Base-by-base conservation (phyloP, 2,888 invertebrate genomes). In the Diarsia dahlii region DNA sequence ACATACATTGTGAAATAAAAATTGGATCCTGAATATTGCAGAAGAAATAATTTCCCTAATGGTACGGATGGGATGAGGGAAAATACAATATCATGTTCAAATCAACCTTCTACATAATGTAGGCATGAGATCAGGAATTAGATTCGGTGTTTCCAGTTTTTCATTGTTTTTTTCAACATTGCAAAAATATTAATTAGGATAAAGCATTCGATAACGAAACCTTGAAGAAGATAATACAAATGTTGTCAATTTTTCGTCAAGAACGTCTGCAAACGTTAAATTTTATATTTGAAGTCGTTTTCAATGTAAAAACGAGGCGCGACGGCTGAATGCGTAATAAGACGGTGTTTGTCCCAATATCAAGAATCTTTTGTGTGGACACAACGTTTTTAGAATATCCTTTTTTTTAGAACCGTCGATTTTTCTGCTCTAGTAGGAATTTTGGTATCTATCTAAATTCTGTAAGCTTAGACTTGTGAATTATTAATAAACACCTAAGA, bases 51-150 rank as follows among this genome's bases (percentile, higher is more conserved):
- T 74, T 74, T 39, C 46, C 68, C 20, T 56, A 78, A 60, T 69
- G 56, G 54, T 46, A 56, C 23, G 4, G 15, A 50, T 28, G 23
- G 50, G 56, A 58, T 68, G 64, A 50, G 54, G 39, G 18, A 68
- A 80, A 76, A 39, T 54, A 78, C 46, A 66, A 69, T 66, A 52
- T 62, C 62, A 65, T 56, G 10, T 64, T 63, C 50, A 52, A 28
- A 60, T 58, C 34, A 28, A 50, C 54, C 39, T 64, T 28, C 18
- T 28, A 48, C 18, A 65, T 82, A 71, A 70, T 10, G 28, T 71
- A 52, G 70, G 71, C 56, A 73, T 67, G 69, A 68, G 63, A 76
- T 76, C 66, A 58, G 58, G 70, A 82, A 82, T 70, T 62, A 80
- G 46, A 80, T 76, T 71, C 13, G 8, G 12, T 58, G 3, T 62